These are phyloP conservation scores for Oryzias sinensis DNA, from an alignment of 2,797 vertebrate genomes.

Conservation along the genomic window DNA sequence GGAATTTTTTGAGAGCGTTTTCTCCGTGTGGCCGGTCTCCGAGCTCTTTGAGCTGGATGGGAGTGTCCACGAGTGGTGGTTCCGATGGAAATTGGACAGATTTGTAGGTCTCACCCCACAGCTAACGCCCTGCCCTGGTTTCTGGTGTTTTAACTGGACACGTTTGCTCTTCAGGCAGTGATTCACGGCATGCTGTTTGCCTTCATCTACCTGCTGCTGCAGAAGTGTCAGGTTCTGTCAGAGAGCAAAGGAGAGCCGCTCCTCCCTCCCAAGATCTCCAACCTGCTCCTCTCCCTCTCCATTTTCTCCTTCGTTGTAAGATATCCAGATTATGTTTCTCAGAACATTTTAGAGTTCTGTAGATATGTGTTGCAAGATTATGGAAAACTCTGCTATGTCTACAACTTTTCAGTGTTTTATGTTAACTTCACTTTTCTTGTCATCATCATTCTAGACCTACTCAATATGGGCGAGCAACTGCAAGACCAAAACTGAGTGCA, in stretches of 20 bases:
- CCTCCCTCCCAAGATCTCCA: constrained; percentile 89
- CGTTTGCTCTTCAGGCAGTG: constrained; percentile 80
- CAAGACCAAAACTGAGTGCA: constrained; percentile 95
- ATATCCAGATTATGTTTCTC: background rate
- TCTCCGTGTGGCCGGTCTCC: constrained; percentile 95
- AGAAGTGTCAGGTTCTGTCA: constrained; percentile 88
- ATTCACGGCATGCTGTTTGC: constrained; percentile 96
- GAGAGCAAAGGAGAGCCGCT: constrained; percentile 93
- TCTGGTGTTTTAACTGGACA: background rate
- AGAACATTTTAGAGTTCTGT: too few relatives aligned
- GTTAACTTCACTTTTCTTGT: constrained; percentile 1
- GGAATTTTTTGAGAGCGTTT: constrained; percentile 90
- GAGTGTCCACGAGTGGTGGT: constrained; percentile 97
- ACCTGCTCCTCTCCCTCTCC: constrained; percentile 88
- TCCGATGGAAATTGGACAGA: constrained; percentile 95
- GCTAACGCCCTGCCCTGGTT: background rate
- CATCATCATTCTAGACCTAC: constrained; percentile 81
- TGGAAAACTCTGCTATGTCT: too few relatives aligned
- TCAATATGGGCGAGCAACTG: constrained; percentile 98
- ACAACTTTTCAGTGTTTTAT: too few relatives aligned
- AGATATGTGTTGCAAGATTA: too few relatives aligned
- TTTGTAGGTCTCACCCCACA: constrained; percentile 82
- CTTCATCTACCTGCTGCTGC: constrained; percentile 91
- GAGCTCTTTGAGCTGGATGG: constrained; percentile 92
- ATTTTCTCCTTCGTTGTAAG: constrained; percentile 91